Conservation (phyloP, 1,140 invertebrate genomes). For the Aphis gossypii region DNA sequence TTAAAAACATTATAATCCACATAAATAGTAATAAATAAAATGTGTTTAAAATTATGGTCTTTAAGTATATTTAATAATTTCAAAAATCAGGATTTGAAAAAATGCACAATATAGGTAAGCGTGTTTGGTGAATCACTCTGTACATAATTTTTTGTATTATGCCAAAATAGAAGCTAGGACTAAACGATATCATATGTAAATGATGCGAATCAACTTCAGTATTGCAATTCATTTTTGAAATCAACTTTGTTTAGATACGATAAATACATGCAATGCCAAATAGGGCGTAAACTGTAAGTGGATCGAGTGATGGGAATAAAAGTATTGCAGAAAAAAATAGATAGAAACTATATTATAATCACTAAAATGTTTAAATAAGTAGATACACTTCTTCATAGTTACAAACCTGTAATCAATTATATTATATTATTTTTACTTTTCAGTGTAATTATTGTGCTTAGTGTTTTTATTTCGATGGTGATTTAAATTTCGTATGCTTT, state of each 20-base stretch:
- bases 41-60: background rate
- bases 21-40: background rate
- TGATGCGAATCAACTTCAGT: background rate
- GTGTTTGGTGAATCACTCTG: background rate
- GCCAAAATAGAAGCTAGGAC: background rate
- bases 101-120: background rate
- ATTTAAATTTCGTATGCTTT: background rate
- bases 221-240: background rate
- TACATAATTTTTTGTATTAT: background rate
- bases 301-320: background rate
- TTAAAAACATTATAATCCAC: no score
- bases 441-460: background rate
- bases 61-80: background rate
- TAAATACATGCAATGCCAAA: background rate
- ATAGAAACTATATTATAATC: background rate
- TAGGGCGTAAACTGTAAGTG: background rate
- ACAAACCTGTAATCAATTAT: background rate
- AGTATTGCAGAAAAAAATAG: background rate
- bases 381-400: background rate
- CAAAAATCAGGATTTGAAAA: background rate
- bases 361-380: background rate
- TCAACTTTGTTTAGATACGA: slow-evolving; percentile 5
- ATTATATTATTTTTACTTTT: background rate
- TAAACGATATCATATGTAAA: background rate
- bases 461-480: background rate